These are phyloP conservation scores for Noctuana brunneofusca DNA, from an alignment of 2,888 invertebrate genomes.

Conservation along the genomic window DNA sequence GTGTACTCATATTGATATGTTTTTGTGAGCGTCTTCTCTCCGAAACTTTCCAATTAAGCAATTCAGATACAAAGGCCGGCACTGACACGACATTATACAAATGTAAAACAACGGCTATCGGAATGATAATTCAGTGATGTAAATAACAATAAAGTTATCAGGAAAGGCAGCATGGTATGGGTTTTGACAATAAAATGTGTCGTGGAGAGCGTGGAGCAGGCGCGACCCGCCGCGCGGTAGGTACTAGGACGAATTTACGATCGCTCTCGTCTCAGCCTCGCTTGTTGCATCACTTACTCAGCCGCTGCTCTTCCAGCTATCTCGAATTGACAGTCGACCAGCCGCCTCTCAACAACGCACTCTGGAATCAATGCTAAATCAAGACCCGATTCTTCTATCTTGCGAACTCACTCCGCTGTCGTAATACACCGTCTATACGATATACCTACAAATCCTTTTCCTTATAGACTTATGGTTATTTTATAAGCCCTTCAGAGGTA, in stretches of 20 bases:
- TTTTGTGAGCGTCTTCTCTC: slow-evolving; percentile 63
- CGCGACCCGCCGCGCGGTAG: slow-evolving; percentile 61
- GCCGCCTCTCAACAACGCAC: slow-evolving; percentile 28
- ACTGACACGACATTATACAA: slow-evolving; percentile 72
- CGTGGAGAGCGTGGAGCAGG: slow-evolving; percentile 57
- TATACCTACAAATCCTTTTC: background rate
- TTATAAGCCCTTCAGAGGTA: background rate
- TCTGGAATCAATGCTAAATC: slow-evolving; percentile 34
- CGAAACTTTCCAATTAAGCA: slow-evolving; percentile 80
- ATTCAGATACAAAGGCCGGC: slow-evolving; percentile 75
- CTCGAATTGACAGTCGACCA: slow-evolving; percentile 25
- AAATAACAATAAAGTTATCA: slow-evolving; percentile 82
- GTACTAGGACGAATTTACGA: slow-evolving; percentile 73
- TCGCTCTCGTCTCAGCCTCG: slow-evolving; percentile 45
- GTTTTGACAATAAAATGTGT: slow-evolving; percentile 80
- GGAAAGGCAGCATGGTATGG: slow-evolving; percentile 70
- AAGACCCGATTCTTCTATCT: slow-evolving; percentile 28
- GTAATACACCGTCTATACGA: slow-evolving; percentile 4
- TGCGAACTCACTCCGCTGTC: slow-evolving; percentile 31
- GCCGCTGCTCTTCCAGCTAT: slow-evolving; percentile 22
- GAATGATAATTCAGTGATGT: slow-evolving; percentile 77
- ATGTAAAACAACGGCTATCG: slow-evolving; percentile 80
- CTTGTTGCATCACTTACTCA: slow-evolving; percentile 37
- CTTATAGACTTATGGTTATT: background rate
- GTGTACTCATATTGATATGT: slow-evolving; percentile 60